phyloP scores from a whole-genome alignment of 2,797 vertebrate genomes.

The Molossus alvarezi region DNA sequence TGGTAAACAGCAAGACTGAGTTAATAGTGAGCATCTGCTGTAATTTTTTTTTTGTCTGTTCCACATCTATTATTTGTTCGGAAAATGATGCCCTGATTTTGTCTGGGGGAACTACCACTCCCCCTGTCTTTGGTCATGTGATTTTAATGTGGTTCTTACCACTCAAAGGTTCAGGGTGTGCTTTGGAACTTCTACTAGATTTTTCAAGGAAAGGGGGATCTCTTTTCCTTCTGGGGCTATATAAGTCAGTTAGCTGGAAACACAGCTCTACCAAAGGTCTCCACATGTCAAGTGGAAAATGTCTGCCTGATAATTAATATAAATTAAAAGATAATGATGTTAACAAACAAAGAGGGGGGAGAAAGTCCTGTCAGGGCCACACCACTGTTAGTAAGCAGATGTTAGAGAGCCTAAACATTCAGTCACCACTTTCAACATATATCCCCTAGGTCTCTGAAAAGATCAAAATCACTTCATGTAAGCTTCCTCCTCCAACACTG shows the following conservation, averaged over 20 bases:
- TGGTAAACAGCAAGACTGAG: not conserved
- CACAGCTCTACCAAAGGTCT: not conserved
- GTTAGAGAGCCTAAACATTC: not conserved
- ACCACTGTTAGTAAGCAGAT: not conserved
- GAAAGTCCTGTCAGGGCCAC: not conserved
- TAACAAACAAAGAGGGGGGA: not conserved
- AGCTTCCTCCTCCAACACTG: not conserved
- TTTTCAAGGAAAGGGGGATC: not conserved
- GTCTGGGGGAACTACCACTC: not conserved
- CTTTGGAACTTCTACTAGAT: not conserved
- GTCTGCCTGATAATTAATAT: not conserved
- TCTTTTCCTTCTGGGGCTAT: not conserved
- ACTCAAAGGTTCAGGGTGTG: not conserved
- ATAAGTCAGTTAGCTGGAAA: not conserved
- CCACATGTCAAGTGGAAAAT: not conserved
- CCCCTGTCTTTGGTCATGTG: not conserved
- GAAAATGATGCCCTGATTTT: slow-evolving; percentile 22
- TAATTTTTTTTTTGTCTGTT: not conserved
- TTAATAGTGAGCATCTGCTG: not conserved
- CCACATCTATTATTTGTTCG: not conserved
- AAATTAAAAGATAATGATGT: not conserved
- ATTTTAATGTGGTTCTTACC: not conserved
- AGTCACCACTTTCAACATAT: not conserved
- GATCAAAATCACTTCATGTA: not conserved
- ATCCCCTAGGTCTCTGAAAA: not conserved